Evolutionary conservation across 1,140 invertebrate species (phyloP).

Genomic region (Bombus sylvicola): DNA sequence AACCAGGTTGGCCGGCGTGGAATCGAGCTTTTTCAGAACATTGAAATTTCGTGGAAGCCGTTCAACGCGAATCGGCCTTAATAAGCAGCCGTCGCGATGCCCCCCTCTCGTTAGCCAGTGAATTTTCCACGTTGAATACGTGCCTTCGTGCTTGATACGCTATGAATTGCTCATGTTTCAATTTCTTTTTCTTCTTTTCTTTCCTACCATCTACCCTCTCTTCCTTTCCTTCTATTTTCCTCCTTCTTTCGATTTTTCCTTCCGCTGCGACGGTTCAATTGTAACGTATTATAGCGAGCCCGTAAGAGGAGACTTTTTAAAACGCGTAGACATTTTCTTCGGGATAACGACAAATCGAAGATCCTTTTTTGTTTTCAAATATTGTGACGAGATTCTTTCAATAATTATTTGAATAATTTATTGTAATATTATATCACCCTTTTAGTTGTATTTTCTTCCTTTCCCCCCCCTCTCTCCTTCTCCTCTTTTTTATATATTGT

Average conservation of each 20-base stretch:
- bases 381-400: too few species aligned
- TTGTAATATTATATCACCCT: too few species aligned
- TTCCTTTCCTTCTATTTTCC: neutral
- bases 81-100: constrained; percentile 35
- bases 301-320: neutral
- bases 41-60: constrained; percentile 40
- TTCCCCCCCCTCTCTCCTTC: too few species aligned
- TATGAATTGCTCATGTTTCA: constrained; percentile 3
- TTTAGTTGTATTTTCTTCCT: too few species aligned
- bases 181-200: neutral
- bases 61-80: constrained; percentile 41
- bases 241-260: neutral
- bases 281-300: neutral
- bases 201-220: neutral
- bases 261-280: neutral
- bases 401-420: too few species aligned
- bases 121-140: constrained; percentile 13
- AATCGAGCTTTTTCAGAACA: constrained; percentile 1
- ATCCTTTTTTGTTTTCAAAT: neutral
- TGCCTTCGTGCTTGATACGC: neutral
- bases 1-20: neutral
- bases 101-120: constrained; percentile 16
- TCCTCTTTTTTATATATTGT: too few species aligned
- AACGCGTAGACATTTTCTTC: neutral
- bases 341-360: neutral